These are phyloP conservation scores for Caprella mutica DNA, from an alignment of 2,888 invertebrate species.

Conservation along the genomic window DNA sequence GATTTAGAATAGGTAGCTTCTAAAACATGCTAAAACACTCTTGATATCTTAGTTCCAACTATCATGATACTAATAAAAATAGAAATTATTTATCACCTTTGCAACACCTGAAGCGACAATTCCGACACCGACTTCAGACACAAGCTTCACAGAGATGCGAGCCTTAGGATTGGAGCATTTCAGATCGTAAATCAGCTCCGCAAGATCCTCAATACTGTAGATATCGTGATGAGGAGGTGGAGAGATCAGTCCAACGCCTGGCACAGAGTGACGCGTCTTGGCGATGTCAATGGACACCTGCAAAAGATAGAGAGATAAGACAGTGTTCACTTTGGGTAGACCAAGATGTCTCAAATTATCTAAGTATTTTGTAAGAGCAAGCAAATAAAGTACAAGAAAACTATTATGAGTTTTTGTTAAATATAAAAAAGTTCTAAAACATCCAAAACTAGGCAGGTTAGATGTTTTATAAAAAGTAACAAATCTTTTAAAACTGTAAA, in stretches of 20 bases:
- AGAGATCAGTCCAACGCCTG: slow-evolving; percentile 94
- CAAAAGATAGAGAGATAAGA: too few relatives aligned
- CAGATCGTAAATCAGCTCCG: slow-evolving; percentile 93
- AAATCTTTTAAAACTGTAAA: too few relatives aligned
- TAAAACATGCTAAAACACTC: background rate
- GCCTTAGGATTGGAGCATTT: slow-evolving; percentile 94
- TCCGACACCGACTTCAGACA: slow-evolving; percentile 96
- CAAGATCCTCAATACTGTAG: slow-evolving; percentile 97
- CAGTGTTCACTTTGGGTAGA: too few relatives aligned
- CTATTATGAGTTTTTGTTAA: too few relatives aligned
- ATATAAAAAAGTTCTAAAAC: too few relatives aligned
- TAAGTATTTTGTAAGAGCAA: too few relatives aligned
- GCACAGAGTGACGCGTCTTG: slow-evolving; percentile 82
- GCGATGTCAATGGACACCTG: slow-evolving; percentile 93
- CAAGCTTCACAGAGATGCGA: slow-evolving; percentile 90
- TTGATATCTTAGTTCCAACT: background rate
- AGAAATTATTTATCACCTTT: slow-evolving; percentile 51
- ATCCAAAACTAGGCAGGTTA: too few relatives aligned
- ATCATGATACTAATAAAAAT: background rate
- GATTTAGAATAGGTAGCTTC: background rate
- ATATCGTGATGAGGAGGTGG: slow-evolving; percentile 99
- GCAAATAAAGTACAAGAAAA: too few relatives aligned
- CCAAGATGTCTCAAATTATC: too few relatives aligned
- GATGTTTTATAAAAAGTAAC: too few relatives aligned
- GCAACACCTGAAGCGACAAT: slow-evolving; percentile 98